phyloP scores from a whole-genome alignment of 1,140 invertebrate species.

The Drosophila navojoa region DNA sequence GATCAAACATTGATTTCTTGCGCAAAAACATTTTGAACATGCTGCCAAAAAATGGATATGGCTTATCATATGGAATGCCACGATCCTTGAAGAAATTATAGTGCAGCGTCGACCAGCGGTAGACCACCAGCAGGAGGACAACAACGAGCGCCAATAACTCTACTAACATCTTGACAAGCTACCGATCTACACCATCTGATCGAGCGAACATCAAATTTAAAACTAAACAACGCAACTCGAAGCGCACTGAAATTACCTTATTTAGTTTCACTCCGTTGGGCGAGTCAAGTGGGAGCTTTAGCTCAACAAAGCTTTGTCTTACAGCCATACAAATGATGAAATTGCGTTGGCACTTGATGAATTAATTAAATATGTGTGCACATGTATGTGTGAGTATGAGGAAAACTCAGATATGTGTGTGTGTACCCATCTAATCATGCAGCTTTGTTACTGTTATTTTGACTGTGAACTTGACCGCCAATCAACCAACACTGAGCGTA shows the following conservation, averaged over 20 bases:
- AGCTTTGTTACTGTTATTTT: not conserved
- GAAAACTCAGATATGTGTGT: not conserved
- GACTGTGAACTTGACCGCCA: slow-evolving; percentile 29
- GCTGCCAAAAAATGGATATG: slow-evolving; percentile 63
- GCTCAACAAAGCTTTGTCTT: slow-evolving; percentile 17
- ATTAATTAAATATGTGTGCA: not conserved
- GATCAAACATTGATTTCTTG: slow-evolving; percentile 59
- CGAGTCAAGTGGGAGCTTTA: slow-evolving; percentile 19
- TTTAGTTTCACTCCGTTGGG: not conserved
- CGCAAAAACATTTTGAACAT: slow-evolving; percentile 48
- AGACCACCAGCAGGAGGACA: slow-evolving; percentile 51
- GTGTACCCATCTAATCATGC: no score
- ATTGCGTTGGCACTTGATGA: slow-evolving; percentile 12
- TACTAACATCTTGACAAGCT: slow-evolving; percentile 52
- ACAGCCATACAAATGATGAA: slow-evolving; percentile 10
- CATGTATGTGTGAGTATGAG: no score
- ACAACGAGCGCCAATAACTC: slow-evolving; percentile 53
- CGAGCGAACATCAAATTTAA: not conserved
- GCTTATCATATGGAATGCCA: slow-evolving; percentile 58
- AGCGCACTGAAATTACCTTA: slow-evolving; percentile 24
- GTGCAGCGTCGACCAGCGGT: slow-evolving; percentile 66
- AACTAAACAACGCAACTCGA: slow-evolving; percentile 2
- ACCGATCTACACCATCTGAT: slow-evolving; percentile 14
- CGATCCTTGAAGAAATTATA: slow-evolving; percentile 71
- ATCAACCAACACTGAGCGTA: not conserved